Evolutionary conservation across 1,140 invertebrate species (phyloP).

Genomic region (Anastatus disparis): DNA sequence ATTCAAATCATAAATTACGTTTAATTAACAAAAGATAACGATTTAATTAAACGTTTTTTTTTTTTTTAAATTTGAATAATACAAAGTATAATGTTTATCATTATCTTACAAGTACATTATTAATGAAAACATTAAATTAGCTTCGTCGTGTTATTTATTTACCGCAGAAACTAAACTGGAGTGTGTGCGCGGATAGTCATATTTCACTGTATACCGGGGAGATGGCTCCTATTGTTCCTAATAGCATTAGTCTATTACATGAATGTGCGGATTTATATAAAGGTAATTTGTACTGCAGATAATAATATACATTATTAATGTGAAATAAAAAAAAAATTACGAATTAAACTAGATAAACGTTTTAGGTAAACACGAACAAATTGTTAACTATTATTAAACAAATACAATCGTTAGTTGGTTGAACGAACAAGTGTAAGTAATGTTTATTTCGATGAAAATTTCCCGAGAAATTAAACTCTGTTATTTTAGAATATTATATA

Average conservation of each 20-base stretch:
- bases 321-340: no score
- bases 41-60: not conserved
- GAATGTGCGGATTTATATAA: not conserved
- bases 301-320: no score
- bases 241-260: conserved; percentile 20
- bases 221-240: conserved; percentile 18
- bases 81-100: no score
- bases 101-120: not conserved
- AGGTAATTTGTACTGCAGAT: conserved; percentile 1
- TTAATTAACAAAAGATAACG: conserved; percentile 5
- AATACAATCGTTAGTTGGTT: no score
- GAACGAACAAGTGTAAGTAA: no score
- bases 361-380: no score
- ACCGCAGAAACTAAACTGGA: not conserved
- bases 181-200: conserved; percentile 9
- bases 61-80: no score
- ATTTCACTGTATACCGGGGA: conserved; percentile 2
- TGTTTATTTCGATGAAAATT: no score
- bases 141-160: conserved; percentile 13
- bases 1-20: not conserved
- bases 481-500: no score
- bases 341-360: no score
- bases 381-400: no score
- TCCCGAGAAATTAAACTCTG: no score
- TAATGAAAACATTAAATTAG: conserved; percentile 4